A percentile compares a stretch with the other conserved stretches of the same genome.
Evolutionary conservation across 2,113 vertebrate species (phyloP).

Genomic region (Gobio gobio): DNA sequence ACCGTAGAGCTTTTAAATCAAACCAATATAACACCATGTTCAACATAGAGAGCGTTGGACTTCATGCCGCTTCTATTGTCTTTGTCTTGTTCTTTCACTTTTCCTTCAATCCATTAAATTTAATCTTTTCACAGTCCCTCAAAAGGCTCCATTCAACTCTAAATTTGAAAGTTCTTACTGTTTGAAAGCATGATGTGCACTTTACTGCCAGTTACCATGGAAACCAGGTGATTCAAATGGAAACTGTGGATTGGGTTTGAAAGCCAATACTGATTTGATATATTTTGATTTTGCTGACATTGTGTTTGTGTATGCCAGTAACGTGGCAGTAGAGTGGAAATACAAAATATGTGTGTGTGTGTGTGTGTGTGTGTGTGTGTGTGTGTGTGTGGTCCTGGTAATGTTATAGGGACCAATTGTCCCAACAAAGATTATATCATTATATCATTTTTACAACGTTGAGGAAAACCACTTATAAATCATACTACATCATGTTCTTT

Average conservation of each 20-base stretch:
- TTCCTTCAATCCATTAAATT: constrained; percentile 54
- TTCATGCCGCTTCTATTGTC: constrained; percentile 38
- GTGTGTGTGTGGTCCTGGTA: neutral
- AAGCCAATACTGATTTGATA: constrained; percentile 54
- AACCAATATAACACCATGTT: constrained; percentile 10
- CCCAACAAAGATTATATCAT: too few relatives aligned
- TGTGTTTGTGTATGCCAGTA: constrained; percentile 23
- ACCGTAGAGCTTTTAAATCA: constrained; percentile 9
- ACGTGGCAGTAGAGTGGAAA: too few relatives aligned
- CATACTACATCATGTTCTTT: too few relatives aligned
- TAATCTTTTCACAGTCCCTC: constrained; percentile 55
- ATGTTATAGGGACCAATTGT: too few relatives aligned
- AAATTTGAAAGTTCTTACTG: constrained; percentile 66
- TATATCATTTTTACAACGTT: too few relatives aligned
- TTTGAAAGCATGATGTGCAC: constrained; percentile 65
- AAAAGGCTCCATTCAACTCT: constrained; percentile 66
- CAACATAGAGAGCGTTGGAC: neutral
- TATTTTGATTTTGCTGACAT: constrained; percentile 53
- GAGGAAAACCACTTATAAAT: too few relatives aligned
- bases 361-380: constrained; percentile 5
- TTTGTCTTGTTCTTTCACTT: constrained; percentile 32
- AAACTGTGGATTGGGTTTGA: constrained; percentile 27
- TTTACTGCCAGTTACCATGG: constrained; percentile 67
- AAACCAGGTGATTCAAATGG: constrained; percentile 70
- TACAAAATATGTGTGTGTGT: constrained; percentile 34